Conservation (phyloP, 1,140 invertebrate species). For the Gryon sp. region DNA sequence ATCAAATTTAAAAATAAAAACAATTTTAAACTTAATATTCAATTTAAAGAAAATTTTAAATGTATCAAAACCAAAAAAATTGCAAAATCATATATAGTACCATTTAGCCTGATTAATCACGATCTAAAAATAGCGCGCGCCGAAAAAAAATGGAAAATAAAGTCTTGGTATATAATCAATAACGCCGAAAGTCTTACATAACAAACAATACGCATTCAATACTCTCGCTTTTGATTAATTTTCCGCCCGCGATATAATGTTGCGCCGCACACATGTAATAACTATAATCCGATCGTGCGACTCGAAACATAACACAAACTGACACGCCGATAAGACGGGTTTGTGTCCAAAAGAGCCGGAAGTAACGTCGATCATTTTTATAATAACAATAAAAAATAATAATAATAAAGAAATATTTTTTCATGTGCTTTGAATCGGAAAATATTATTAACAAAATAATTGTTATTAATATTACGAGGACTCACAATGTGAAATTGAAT, state of each 20-base stretch:
- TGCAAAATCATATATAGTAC: too few relatives aligned
- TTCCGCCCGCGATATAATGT: not conserved
- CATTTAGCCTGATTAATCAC: too few relatives aligned
- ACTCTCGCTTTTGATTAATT: not conserved
- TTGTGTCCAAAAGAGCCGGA: slow-evolving; percentile 14
- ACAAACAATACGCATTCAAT: not conserved
- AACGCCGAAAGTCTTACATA: not conserved
- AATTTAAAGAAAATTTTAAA: too few relatives aligned
- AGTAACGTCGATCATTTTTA: not conserved
- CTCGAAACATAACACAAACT: slow-evolving; percentile 8
- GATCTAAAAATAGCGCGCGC: too few relatives aligned
- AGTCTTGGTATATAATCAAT: too few relatives aligned
- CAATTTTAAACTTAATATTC: too few relatives aligned
- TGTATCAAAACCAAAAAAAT: too few relatives aligned
- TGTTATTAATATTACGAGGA: slow-evolving; percentile 19
- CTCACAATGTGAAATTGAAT: not conserved
- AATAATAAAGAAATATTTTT: slow-evolving; percentile 13
- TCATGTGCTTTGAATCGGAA: slow-evolving; percentile 8
- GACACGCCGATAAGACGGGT: not conserved
- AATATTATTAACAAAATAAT: slow-evolving; percentile 3
- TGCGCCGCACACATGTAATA: not conserved
- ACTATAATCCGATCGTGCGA: slow-evolving; percentile 8
- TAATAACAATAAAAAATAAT: too few relatives aligned
- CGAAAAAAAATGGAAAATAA: too few relatives aligned
- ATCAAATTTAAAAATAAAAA: too few relatives aligned